These are phyloP conservation scores for Pica pica DNA, from an alignment of 2,113 vertebrate species.

Conservation along the genomic window DNA sequence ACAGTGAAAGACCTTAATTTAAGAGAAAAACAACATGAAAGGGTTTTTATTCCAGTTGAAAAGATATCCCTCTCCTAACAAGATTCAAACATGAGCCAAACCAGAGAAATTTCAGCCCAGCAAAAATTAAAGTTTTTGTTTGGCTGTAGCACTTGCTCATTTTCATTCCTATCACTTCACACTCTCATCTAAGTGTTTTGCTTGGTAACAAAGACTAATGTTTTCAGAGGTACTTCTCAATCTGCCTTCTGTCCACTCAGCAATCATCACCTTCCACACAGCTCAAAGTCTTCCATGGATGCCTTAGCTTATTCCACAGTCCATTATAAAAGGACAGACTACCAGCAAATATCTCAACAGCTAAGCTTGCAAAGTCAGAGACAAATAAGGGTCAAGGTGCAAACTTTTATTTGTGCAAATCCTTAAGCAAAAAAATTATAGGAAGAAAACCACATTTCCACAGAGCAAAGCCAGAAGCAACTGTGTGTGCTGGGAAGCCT, in stretches of 20 bases:
- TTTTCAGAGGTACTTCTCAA: constrained; percentile 17
- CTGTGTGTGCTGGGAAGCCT: background rate
- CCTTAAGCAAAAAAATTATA: background rate
- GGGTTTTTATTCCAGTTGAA: background rate
- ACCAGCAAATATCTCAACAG: background rate
- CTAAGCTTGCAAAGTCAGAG: background rate
- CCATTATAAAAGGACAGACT: background rate
- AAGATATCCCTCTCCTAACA: background rate
- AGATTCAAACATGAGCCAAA: background rate
- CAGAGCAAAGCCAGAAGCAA: background rate
- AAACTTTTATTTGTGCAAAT: background rate
- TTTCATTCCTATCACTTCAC: constrained; percentile 28
- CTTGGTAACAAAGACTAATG: constrained; percentile 26
- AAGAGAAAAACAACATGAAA: background rate
- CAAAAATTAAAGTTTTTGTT: background rate
- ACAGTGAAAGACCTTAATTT: background rate
- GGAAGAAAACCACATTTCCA: background rate
- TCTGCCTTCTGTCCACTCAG: background rate
- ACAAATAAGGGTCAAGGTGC: background rate
- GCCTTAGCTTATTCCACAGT: background rate
- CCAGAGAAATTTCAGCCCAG: background rate
- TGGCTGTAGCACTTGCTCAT: background rate
- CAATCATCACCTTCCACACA: background rate
- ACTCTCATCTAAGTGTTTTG: background rate
- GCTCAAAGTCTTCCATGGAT: background rate